These are phyloP conservation scores for Nothoprocta perdicaria DNA, from an alignment of 2,113 vertebrate species.

Conservation along the genomic window DNA sequence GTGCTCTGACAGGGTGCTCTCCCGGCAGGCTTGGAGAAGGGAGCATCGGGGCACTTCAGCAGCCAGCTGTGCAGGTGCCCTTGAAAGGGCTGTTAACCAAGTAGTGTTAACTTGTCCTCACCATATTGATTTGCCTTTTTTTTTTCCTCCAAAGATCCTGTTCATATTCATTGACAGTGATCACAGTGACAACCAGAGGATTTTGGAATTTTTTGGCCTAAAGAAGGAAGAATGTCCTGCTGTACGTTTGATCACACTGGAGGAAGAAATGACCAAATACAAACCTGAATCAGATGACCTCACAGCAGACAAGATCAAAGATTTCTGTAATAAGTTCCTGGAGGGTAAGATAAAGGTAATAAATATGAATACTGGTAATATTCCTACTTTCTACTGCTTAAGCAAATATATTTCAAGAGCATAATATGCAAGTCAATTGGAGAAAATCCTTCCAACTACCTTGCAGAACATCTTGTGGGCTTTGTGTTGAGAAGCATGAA, in stretches of 20 bases:
- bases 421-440: neutral
- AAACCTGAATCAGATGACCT: slow-evolving; percentile 87
- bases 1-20: neutral
- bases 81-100: accelerated
- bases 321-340: slow-evolving; percentile 88
- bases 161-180: slow-evolving; percentile 99
- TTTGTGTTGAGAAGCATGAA: neutral
- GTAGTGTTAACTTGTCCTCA: neutral
- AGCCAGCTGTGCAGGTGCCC: accelerated
- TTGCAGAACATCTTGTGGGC: neutral
- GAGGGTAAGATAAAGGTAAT: slow-evolving; percentile 96
- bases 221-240: slow-evolving; percentile 97
- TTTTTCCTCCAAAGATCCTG: slow-evolving; percentile 86
- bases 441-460: neutral
- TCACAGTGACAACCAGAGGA: slow-evolving; percentile 94
- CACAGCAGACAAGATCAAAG: slow-evolving; percentile 86
- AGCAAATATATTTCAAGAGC: neutral
- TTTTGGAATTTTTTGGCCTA: slow-evolving; percentile 96
- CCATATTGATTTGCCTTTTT: neutral
- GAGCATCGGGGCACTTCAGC: neutral
- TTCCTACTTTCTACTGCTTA: neutral
- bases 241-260: slow-evolving; percentile 94
- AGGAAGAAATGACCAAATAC: slow-evolving; percentile 99
- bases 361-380: neutral
- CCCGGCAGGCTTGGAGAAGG: neutral